Evolutionary conservation across 2,797 vertebrate species (phyloP), one percentile per base, ranked within the genome.

Genomic region (Benthosema pterotum): DNA sequence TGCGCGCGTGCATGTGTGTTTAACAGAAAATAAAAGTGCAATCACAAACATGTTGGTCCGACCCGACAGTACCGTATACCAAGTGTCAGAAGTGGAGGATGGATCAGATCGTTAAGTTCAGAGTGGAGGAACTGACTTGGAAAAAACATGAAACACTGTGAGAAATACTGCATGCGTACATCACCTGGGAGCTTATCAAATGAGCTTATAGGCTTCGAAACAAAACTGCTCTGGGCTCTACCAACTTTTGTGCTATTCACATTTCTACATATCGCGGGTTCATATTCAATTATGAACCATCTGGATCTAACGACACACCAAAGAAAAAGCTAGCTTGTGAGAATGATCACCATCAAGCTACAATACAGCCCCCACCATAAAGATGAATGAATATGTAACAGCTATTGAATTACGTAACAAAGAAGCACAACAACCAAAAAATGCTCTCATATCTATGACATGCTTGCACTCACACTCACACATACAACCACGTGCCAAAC

Each of bases 11-110:
- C 3, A 9, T 11, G 32, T 60, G 74, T 75, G 72, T 70, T 71
- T 58, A 68, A 82, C 71, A 64, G 70, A 49, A 57, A 75, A 62
- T 66, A 75, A 84, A 89, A 89, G 82, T 86, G 88, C 85, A 80
- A 74, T 80, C 72, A 78, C 72, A 75, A 80, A 79, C 50, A 80
- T 77, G 80, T 89, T 89, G 90, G 88, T 90, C 89, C 87, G 74
- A 85, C 71, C 71, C 81, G 82, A 88, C 81, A 75, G 78, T 71
- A 78, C 77, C 57, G 78, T 64, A 46, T 25, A n/a, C 5, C 65
- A 78, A 64, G 78, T 18, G 58, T 80, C 71, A 80, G 73, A 76
- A 70, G 74, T 75, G 68, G 78, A 5, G 32, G 67, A 52, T 67
- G 74, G 78, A 79, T 63, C 71, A 32, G 71, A 51, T 60, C n/a